phyloP scores from a whole-genome alignment of 2,797 vertebrate species.

The Xiphophorus birchmanni region DNA sequence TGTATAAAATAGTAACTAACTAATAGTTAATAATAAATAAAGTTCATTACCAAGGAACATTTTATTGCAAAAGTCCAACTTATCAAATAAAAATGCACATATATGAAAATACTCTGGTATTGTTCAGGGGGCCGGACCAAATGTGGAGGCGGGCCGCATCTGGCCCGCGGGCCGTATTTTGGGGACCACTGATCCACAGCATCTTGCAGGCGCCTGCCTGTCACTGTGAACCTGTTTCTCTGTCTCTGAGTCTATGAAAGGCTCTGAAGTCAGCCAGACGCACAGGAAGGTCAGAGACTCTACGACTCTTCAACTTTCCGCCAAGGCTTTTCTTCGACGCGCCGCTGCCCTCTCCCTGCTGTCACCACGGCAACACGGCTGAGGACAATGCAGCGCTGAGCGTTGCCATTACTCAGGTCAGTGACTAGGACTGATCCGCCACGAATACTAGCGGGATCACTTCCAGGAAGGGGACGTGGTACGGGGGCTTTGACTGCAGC shows the following conservation, averaged over 20 bases:
- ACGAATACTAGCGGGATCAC: conserved; percentile 57
- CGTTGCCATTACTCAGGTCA: conserved; percentile 71
- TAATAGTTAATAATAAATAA: too few relatives aligned
- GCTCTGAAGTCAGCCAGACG: conserved; percentile 40
- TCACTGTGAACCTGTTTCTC: conserved; percentile 23
- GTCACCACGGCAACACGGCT: conserved; percentile 71
- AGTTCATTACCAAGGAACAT: too few relatives aligned
- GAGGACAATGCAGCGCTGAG: conserved; percentile 67
- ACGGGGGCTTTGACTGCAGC: not conserved
- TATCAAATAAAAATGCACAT: too few relatives aligned
- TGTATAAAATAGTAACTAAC: too few relatives aligned
- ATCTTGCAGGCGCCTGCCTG: conserved; percentile 24
- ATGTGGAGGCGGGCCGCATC: too few relatives aligned
- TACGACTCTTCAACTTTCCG: conserved; percentile 56
- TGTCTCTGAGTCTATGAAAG: conserved; percentile 48
- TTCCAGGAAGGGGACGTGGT: conserved; percentile 28
- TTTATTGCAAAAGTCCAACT: too few relatives aligned
- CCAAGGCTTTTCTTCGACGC: conserved; percentile 63
- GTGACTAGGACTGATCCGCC: conserved; percentile 66
- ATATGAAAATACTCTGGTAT: too few relatives aligned
- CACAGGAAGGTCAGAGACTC: conserved; percentile 68
- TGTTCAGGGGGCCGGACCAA: too few relatives aligned
- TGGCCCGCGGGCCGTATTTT: too few relatives aligned
- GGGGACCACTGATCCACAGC: conserved; percentile 36
- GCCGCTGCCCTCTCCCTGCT: conserved; percentile 47